These are phyloP conservation scores for Drosophila punjabiensis DNA, from an alignment of 1,140 invertebrate genomes.

Conservation along the genomic window DNA sequence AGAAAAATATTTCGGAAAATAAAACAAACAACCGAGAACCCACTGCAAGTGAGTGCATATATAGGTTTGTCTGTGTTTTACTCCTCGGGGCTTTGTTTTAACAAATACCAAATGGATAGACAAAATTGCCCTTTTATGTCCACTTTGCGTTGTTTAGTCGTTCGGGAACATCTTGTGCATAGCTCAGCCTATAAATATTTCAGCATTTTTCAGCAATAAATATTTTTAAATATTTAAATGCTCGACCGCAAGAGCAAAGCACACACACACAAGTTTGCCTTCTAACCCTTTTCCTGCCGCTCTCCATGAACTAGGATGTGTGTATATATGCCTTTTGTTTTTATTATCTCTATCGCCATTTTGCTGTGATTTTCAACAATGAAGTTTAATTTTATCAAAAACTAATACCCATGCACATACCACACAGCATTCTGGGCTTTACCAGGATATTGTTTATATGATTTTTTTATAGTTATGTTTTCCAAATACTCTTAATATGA, in stretches of 20 bases:
- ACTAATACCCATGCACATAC: constrained; percentile 38
- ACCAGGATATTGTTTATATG: constrained; percentile 32
- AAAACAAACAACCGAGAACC: constrained; percentile 19
- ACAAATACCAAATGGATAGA: constrained; percentile 46
- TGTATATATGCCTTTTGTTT: constrained; percentile 40
- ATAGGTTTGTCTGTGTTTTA: constrained; percentile 24
- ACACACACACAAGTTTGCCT: constrained; percentile 43
- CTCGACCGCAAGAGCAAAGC: constrained; percentile 52
- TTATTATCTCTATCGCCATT: constrained; percentile 73
- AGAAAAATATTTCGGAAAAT: constrained; percentile 11
- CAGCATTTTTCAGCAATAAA: constrained; percentile 74
- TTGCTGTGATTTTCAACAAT: constrained; percentile 76
- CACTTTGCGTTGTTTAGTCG: constrained; percentile 23
- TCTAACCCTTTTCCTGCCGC: not conserved
- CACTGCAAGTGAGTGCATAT: constrained; percentile 35
- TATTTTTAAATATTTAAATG: constrained; percentile 79
- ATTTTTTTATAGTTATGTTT: constrained; percentile 1
- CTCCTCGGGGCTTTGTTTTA: constrained; percentile 48
- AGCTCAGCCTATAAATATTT: constrained; percentile 73
- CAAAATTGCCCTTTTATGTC: constrained; percentile 49
- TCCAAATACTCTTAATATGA: constrained; percentile 10
- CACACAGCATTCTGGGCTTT: constrained; percentile 10
- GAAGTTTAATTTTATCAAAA: constrained; percentile 75
- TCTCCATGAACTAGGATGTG: not conserved
- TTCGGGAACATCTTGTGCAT: constrained; percentile 53